Percentiles rank a stretch among this genome's conserved stretches.
Conservation (phyloP, 2,797 vertebrate species). For the Mormyrops boulengeri region DNA sequence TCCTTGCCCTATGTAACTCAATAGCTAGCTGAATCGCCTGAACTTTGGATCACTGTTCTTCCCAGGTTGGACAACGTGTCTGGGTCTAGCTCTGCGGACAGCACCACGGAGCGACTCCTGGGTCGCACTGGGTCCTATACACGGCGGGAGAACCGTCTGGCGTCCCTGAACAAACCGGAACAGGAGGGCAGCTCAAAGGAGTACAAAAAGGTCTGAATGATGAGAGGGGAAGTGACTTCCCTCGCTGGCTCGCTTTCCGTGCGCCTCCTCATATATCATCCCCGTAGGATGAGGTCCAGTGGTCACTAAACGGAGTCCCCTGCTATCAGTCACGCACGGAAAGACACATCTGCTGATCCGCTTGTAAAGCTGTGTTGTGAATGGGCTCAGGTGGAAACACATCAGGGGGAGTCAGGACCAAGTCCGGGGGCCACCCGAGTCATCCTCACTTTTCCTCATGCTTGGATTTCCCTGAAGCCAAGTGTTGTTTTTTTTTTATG, state of each 20-base stretch:
- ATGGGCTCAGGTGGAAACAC: background rate
- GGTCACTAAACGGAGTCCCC: background rate
- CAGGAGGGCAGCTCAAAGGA: constrained; percentile 72
- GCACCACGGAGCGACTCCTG: constrained; percentile 66
- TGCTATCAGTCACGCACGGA: background rate
- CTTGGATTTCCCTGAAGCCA: background rate
- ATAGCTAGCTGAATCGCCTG: background rate
- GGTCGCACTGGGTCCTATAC: constrained; percentile 71
- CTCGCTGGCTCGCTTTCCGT: background rate
- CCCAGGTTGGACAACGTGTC: constrained; percentile 72
- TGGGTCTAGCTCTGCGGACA: constrained; percentile 50
- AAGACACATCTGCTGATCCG: background rate
- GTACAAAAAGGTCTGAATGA: constrained; percentile 76
- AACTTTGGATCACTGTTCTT: background rate
- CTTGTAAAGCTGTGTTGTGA: background rate
- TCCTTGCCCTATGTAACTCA: background rate
- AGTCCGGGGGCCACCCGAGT: background rate
- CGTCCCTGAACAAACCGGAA: constrained; percentile 68
- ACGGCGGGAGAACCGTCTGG: constrained; percentile 77
- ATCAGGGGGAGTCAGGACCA: background rate
- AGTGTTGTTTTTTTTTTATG: background rate
- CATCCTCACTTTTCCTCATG: background rate
- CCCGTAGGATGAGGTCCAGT: background rate
- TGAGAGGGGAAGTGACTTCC: background rate
- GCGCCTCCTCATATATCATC: background rate